Conservation (phyloP, 2,797 vertebrate genomes). For the Channallabes apus region DNA sequence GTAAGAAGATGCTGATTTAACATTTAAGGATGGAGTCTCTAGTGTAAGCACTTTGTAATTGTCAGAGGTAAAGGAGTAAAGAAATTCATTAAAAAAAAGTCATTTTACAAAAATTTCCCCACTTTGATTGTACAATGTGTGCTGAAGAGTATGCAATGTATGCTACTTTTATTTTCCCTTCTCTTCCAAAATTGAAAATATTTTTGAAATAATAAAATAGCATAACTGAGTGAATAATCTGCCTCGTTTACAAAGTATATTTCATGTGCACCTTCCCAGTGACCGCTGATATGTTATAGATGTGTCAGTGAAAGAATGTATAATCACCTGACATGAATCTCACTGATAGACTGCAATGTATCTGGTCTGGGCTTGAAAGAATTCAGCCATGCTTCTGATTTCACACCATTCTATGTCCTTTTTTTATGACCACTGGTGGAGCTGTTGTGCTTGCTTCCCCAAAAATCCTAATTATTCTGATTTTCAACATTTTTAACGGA, state of each 20-base stretch:
- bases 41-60: background rate
- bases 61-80: background rate
- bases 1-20: background rate
- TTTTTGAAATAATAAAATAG: background rate
- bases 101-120: background rate
- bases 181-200: background rate
- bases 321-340: background rate
- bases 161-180: background rate
- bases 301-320: background rate
- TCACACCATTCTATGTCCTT: background rate
- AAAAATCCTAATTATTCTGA: background rate
- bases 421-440: background rate
- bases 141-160: no score
- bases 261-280: background rate
- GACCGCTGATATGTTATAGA: background rate
- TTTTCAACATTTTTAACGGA: background rate
- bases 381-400: background rate
- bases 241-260: background rate
- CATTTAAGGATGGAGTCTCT: background rate
- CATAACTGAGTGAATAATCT: background rate
- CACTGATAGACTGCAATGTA: background rate
- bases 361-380: slow-evolving; percentile 3
- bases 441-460: background rate
- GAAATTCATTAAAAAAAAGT: no score
- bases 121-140: background rate